Evolutionary conservation across 2,797 vertebrate genomes (phyloP).

Genomic region (Basileuterus tristriatus): DNA sequence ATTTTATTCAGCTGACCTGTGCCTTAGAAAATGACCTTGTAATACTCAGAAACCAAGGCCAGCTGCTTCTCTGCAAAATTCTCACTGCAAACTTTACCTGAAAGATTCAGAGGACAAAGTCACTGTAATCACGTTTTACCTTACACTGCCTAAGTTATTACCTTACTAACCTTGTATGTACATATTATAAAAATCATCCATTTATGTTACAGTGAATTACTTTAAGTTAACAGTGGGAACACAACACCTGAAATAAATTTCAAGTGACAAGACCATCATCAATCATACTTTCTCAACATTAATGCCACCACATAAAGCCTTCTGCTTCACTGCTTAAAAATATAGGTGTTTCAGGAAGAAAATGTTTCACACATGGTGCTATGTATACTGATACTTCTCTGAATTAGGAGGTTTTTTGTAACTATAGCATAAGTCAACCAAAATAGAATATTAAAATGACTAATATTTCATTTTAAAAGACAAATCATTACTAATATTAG

Average conservation of each 20-base stretch:
- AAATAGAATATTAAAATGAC: background rate
- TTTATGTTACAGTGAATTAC: constrained; percentile 76
- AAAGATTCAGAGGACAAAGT: constrained; percentile 62
- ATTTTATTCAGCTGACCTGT: background rate
- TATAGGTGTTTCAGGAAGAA: constrained; percentile 39
- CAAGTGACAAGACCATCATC: constrained; percentile 75
- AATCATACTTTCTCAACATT: constrained; percentile 75
- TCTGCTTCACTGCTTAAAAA: constrained; percentile 69
- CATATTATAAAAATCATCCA: constrained; percentile 77
- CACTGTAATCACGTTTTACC: constrained; percentile 55
- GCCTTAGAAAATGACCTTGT: background rate
- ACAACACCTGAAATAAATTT: constrained; percentile 72
- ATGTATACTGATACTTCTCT: background rate
- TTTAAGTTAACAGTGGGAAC: constrained; percentile 65
- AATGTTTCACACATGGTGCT: background rate
- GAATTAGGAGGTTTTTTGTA: background rate
- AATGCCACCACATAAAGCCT: constrained; percentile 61
- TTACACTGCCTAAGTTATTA: constrained; percentile 62
- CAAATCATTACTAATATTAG: background rate
- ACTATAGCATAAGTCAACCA: background rate
- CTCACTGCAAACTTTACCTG: constrained; percentile 42
- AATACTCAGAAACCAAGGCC: constrained; percentile 34
- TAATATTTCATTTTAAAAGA: background rate
- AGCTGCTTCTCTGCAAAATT: constrained; percentile 38
- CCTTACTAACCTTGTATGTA: constrained; percentile 67